These are phyloP conservation scores for Brachionichthys hirsutus DNA, from an alignment of 2,113 vertebrate genomes.

Conservation along the genomic window DNA sequence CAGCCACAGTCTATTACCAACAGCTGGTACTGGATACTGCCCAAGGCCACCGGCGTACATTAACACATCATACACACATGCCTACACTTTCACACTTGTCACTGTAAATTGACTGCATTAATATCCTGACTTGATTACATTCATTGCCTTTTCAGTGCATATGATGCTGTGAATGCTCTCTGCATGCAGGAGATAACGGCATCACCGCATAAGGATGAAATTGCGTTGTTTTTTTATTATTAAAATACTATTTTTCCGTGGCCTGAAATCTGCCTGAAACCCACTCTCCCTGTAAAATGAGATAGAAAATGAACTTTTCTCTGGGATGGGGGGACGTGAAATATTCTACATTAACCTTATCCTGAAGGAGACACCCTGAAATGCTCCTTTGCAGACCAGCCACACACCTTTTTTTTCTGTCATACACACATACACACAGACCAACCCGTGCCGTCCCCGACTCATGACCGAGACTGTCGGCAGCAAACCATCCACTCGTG, in stretches of 20 bases:
- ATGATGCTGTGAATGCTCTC: not conserved
- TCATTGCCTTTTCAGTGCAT: not conserved
- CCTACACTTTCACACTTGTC: not conserved
- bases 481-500: conserved; percentile 5
- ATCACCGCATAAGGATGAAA: not conserved
- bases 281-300: not conserved
- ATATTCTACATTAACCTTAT: not conserved
- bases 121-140: conserved; percentile 4
- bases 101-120: conserved; percentile 14
- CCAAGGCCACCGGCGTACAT: conserved; percentile 37
- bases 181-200: conserved; percentile 1
- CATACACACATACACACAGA: not conserved
- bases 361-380: not conserved
- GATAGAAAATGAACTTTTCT: not conserved
- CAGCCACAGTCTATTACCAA: conserved; percentile 53
- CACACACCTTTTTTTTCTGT: too few species aligned
- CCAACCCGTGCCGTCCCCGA: conserved; percentile 7
- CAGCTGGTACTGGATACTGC: conserved; percentile 53
- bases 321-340: not conserved
- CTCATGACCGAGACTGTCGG: conserved; percentile 23
- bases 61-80: conserved; percentile 19
- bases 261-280: not conserved
- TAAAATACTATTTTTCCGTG: not conserved
- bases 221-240: not conserved
- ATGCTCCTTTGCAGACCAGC: not conserved